These are phyloP conservation scores for Allolobophora icterica DNA, from an alignment of 2,888 invertebrate genomes.

Conservation along the genomic window DNA sequence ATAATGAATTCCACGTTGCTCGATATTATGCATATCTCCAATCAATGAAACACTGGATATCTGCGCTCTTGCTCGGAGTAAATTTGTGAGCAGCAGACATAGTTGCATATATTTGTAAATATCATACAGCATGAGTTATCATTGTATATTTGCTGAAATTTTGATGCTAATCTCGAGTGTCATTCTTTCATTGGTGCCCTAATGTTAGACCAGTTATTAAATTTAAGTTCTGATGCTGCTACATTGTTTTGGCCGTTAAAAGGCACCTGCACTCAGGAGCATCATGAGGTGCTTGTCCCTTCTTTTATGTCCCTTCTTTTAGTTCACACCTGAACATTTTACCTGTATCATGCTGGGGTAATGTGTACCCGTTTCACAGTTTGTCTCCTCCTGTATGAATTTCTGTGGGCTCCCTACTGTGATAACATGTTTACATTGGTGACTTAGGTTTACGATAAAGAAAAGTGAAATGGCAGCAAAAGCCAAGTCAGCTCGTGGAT, in stretches of 20 bases:
- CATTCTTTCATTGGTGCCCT: no score
- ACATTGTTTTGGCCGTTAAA: neutral
- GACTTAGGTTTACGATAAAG: no score
- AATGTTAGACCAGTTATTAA: no score
- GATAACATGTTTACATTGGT: neutral
- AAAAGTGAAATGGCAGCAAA: conserved; percentile 34
- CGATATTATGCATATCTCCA: no score
- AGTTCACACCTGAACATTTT: neutral
- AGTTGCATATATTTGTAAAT: no score
- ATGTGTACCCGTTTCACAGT: neutral
- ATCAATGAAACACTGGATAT: no score
- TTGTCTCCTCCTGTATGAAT: neutral
- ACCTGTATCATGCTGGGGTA: neutral
- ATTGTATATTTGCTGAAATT: no score
- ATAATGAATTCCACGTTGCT: no score
- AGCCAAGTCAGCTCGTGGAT: conserved; percentile 23
- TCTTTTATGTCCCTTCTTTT: neutral
- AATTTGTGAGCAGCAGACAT: no score
- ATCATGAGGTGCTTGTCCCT: neutral
- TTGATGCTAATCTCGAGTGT: no score
- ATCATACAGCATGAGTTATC: no score
- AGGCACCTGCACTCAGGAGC: neutral
- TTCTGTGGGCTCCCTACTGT: neutral
- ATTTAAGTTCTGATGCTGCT: neutral
- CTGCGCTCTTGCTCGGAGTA: no score